A percentile compares a stretch with the other conserved stretches of the same genome.
Conservation (phyloP, 2,113 vertebrate species). For the Gila orcuttii region DNA sequence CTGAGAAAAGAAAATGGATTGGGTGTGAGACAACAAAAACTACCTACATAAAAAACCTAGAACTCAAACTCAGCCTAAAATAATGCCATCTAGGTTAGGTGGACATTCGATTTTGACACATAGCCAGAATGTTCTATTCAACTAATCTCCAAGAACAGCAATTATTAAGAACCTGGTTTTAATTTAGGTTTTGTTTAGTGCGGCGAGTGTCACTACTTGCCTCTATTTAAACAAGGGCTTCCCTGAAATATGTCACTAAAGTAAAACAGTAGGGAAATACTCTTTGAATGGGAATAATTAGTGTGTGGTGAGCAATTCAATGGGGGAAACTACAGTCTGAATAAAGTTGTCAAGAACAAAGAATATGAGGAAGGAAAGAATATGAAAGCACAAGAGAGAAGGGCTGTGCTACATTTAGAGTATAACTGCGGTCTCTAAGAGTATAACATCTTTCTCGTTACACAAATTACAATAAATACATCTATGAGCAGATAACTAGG, state of each 20-base stretch:
- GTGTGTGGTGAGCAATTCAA: neutral
- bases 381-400: neutral
- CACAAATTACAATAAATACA: neutral
- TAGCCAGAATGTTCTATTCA: neutral
- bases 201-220: neutral
- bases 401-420: neutral
- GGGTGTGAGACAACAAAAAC: neutral
- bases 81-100: neutral
- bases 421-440: neutral
- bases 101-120: neutral
- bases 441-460: neutral
- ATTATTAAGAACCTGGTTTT: neutral
- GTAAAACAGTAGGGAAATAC: neutral
- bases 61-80: neutral
- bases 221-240: constrained; percentile 4
- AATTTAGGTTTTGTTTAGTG: neutral
- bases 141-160: neutral
- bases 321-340: constrained; percentile 10
- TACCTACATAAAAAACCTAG: neutral
- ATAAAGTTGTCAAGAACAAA: constrained; percentile 27
- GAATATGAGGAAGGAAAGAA: neutral
- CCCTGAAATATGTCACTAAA: neutral
- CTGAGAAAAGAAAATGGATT: constrained; percentile 67
- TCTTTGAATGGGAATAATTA: constrained; percentile 7
- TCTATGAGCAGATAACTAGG: neutral